Evolutionary conservation across 2,888 invertebrate genomes (phyloP), one percentile per base, ranked within the genome.

Genomic region (Melinaea marsaeus): DNA sequence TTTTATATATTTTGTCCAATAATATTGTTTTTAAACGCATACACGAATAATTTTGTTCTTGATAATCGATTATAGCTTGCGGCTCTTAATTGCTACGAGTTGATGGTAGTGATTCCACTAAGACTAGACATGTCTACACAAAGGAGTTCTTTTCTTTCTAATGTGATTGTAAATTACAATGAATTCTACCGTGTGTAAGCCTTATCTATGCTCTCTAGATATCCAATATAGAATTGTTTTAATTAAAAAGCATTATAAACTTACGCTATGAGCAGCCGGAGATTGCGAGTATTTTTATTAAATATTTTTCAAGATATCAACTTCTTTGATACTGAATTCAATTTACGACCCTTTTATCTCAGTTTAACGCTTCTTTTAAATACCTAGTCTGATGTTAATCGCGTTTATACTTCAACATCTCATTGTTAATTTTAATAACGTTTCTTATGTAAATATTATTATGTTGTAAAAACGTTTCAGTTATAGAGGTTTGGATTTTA

Each of bases 291-390:
- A 22, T 55, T 58, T 48, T 56, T 58, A 63, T 66, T 61, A 61
- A 66, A 66, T 45, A 55, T 63, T 60, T 62, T 63, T 63, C 57
- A 58, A 61, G 64, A 61, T 64, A 55, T 61, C 54, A 5, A 22
- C n/a, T n/a, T n/a, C n/a, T n/a, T n/a, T n/a, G 58, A 61, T 64
- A 64, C 42, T 55, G 57, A 51, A 51, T 51, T 55, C 45, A 45
- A 60, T 60, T 58, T 33, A 58, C 58, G 64, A 64, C 58, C 61
- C 42, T 61, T 64, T 64, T 64, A 57, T 64, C 58, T 35, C 64
- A 54, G 63, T 63, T 65, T 58, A 60, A 64, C 64, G 62, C 62
- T 65, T 61, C 64, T 62, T 58, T 58, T 61, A 32, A 65, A 57
- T 55, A 60, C 61, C 55, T 32, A 46, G 60, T 13, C 57, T 68